Conservation (phyloP, 2,888 invertebrate genomes). For the Agonopterix subpropinquella region DNA sequence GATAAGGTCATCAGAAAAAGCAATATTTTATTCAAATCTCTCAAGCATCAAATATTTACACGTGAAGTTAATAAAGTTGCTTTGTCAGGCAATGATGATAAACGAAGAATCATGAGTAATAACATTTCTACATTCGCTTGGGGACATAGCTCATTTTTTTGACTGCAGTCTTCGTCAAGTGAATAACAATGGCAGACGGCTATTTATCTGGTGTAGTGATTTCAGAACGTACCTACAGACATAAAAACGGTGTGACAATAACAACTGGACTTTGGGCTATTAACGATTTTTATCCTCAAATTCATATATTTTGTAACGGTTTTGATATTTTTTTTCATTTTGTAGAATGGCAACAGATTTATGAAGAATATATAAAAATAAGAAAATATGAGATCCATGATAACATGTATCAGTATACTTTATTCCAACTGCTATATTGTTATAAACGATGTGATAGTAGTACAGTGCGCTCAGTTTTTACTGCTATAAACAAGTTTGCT, state of each 20-base stretch:
- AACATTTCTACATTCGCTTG: conserved; percentile 3
- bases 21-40: not conserved
- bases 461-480: not conserved
- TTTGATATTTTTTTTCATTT: not conserved
- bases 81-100: conserved; percentile 4
- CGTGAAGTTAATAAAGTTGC: conserved; percentile 3
- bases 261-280: conserved; percentile 19
- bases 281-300: conserved; percentile 21
- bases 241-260: conserved; percentile 20
- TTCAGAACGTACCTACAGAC: conserved; percentile 15
- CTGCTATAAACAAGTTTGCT: not conserved
- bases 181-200: conserved; percentile 8
- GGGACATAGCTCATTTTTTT: conserved; percentile 2
- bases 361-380: not conserved
- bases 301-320: conserved; percentile 15
- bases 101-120: not conserved
- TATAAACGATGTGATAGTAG: not conserved
- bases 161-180: conserved; percentile 19
- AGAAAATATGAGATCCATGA: not conserved
- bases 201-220: conserved; percentile 3
- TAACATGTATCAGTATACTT: not conserved
- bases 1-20: not conserved
- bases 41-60: conserved; percentile 2
- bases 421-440: not conserved
- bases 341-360: not conserved